Conservation (phyloP, 1,140 invertebrate species). For the Euglossa dilemma region DNA sequence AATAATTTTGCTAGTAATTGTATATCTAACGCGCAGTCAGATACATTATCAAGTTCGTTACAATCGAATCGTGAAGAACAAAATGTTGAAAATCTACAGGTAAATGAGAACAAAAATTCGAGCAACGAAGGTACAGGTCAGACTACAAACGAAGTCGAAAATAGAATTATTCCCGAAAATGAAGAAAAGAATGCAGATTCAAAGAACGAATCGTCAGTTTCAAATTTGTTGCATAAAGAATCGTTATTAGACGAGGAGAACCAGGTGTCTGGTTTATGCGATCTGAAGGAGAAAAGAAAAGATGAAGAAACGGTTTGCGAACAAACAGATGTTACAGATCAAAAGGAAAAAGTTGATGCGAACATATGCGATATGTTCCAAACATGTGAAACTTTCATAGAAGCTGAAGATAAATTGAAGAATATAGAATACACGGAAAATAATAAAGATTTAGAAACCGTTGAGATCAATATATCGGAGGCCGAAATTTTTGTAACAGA, state of each 20-base stretch:
- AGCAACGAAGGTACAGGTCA: not conserved
- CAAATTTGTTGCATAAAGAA: not conserved
- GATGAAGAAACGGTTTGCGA: not conserved
- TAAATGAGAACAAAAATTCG: not conserved
- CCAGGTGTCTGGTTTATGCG: not conserved
- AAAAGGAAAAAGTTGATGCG: not conserved
- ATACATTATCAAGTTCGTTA: not conserved
- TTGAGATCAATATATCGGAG: not conserved
- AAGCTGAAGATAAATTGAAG: not conserved
- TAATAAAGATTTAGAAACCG: not conserved
- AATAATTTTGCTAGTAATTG: not conserved
- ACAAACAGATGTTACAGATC: not conserved
- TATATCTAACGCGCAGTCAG: not conserved
- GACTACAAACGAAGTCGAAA: not conserved
- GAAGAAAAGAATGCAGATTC: not conserved
- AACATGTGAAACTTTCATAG: not conserved
- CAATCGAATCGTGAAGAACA: not conserved
- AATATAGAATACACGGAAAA: not conserved
- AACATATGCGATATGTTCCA: not conserved
- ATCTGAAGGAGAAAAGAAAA: not conserved
- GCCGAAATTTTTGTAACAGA: too few relatives aligned
- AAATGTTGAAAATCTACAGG: not conserved
- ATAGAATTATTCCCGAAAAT: not conserved
- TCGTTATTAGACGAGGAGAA: not conserved
- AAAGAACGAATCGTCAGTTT: not conserved